phyloP scores from a whole-genome alignment of 2,113 vertebrate species.

The Cyphomyrus discorhynchus region DNA sequence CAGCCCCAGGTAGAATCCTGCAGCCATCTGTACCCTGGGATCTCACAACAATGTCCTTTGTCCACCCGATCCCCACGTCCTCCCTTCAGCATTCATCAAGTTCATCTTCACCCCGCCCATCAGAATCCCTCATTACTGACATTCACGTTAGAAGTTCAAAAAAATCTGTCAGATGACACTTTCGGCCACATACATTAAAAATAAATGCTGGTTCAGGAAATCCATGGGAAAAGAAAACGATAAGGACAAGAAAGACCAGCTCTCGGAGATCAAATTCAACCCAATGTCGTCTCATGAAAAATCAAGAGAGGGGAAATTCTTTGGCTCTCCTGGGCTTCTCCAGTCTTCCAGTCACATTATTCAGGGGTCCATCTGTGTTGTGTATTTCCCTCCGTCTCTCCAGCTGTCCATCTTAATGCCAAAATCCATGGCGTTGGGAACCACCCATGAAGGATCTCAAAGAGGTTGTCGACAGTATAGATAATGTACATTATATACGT shows the following conservation, averaged over 20 bases:
- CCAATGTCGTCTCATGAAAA: background rate
- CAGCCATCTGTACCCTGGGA: background rate
- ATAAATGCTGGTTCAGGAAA: constrained; percentile 11
- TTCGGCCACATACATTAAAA: background rate
- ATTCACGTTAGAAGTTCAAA: background rate
- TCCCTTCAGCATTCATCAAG: background rate
- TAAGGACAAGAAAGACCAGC: background rate
- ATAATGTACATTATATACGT: background rate
- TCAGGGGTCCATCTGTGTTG: background rate
- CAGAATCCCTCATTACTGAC: background rate
- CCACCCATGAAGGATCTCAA: background rate
- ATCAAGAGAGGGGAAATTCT: constrained; percentile 9
- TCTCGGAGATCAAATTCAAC: background rate
- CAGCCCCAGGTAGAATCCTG: background rate
- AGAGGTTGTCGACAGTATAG: background rate
- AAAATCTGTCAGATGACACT: background rate
- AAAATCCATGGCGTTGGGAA: background rate
- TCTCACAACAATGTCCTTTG: background rate
- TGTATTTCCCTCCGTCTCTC: too few relatives aligned
- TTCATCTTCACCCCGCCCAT: background rate
- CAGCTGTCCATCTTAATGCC: background rate
- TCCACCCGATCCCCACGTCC: background rate
- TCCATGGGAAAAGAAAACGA: background rate
- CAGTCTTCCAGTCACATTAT: background rate
- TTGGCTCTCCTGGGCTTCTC: constrained; percentile 4